A percentile compares a stretch with the other conserved stretches of the same genome.
Conservation (phyloP, 2,797 vertebrate species). For the Erithacus rubecula region DNA sequence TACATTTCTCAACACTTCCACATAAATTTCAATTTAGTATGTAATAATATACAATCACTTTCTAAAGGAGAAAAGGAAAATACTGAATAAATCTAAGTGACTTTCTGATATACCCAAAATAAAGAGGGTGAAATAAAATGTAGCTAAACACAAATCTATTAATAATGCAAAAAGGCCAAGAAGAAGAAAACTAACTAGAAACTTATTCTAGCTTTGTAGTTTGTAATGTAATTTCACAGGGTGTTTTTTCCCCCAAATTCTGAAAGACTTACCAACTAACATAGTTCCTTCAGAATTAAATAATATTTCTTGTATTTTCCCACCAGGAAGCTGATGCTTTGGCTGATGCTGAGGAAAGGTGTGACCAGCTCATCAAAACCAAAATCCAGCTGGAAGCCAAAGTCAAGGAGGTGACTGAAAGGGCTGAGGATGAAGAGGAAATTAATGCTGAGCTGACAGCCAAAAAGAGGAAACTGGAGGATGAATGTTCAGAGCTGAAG, state of each 20-base stretch:
- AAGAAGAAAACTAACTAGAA: not conserved
- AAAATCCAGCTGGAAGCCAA: conserved; percentile 87
- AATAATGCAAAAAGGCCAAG: not conserved
- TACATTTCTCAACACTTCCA: not conserved
- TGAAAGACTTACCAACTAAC: too few species aligned
- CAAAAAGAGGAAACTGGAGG: conserved; percentile 86
- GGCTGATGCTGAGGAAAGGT: conserved; percentile 83
- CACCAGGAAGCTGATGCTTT: conserved; percentile 46
- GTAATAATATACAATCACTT: not conserved
- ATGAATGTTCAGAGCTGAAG: conserved; percentile 86
- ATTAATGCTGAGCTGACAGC: conserved; percentile 83
- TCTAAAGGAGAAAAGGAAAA: not conserved
- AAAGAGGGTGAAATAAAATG: accelerated
- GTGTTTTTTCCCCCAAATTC: accelerated
- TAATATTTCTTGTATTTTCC: not conserved
- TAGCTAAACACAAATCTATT: accelerated
- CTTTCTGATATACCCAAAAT: not conserved
- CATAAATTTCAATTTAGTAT: not conserved
- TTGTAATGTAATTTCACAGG: accelerated
- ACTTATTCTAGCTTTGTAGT: too few species aligned
- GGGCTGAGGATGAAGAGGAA: conserved; percentile 86
- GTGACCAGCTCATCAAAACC: conserved; percentile 85
- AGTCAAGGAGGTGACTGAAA: conserved; percentile 80
- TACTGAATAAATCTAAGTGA: not conserved
- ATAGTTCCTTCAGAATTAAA: not conserved